These are phyloP conservation scores for Plumapathes pennacea DNA, from an alignment of 92 coral and sea anemone species.

Conservation along the genomic window DNA sequence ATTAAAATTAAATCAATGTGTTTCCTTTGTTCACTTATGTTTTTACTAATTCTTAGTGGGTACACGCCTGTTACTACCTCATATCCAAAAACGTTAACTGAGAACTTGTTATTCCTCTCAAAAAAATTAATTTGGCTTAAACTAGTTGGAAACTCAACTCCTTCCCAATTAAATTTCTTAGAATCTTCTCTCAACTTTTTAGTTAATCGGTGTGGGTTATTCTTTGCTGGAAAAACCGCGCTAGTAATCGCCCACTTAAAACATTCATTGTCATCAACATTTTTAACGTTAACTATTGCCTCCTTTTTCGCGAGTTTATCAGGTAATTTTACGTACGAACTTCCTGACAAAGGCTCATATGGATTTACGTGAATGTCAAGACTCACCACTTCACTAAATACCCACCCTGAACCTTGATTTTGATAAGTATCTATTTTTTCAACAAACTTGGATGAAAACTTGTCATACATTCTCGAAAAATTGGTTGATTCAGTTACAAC, in stretches of 20 bases:
- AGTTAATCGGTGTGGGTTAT: too few relatives aligned
- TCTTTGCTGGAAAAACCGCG: too few relatives aligned
- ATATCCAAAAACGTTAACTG: constrained; percentile 10
- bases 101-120: constrained; percentile 2
- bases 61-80: not conserved
- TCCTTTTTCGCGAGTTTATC: constrained; percentile 2
- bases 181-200: constrained; percentile 2
- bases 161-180: constrained; percentile 6
- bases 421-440: not conserved
- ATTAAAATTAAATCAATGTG: not conserved
- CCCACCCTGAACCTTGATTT: constrained; percentile 4
- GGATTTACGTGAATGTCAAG: constrained; percentile 6
- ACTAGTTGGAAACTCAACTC: constrained; percentile 9
- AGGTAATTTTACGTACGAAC: constrained; percentile 12
- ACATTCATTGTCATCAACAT: too few relatives aligned
- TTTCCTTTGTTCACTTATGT: not conserved
- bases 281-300: too few relatives aligned
- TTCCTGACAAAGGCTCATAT: constrained; percentile 1
- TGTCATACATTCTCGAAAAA: constrained; percentile 1
- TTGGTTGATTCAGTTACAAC: constrained; percentile 8
- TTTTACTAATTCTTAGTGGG: constrained; percentile 11
- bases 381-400: not conserved
- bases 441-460: not conserved
- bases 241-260: too few relatives aligned
- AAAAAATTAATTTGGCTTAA: not conserved